Conservation (phyloP, 2,113 vertebrate genomes). For the Ranitomeya variabilis region DNA sequence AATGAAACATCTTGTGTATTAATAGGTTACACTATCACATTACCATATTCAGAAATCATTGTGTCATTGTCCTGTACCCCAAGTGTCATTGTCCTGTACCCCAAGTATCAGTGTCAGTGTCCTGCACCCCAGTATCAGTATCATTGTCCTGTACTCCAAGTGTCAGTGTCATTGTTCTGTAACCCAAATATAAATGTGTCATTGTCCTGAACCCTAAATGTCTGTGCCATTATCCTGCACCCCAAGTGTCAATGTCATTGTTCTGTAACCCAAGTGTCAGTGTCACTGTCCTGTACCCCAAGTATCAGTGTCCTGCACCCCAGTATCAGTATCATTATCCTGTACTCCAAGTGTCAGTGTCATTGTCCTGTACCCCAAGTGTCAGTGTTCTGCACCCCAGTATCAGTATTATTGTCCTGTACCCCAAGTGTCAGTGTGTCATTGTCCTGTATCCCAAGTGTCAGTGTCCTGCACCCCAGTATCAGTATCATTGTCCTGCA, state of each 20-base stretch:
- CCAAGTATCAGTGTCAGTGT: not conserved
- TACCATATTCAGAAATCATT: not conserved
- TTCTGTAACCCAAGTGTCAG: not conserved
- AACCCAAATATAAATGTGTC: not conserved
- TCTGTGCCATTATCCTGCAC: not conserved
- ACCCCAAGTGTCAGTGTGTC: not conserved
- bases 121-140: not conserved
- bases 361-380: not conserved
- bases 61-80: not conserved
- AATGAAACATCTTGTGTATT: not conserved
- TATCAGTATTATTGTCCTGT: not conserved
- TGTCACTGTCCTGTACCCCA: not conserved
- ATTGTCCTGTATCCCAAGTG: not conserved
- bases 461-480: too few relatives aligned
- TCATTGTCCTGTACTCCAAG: not conserved
- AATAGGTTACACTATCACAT: not conserved
- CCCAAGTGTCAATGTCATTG: not conserved
- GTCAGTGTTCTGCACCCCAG: not conserved
- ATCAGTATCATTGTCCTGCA: too few relatives aligned
- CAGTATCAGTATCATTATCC: not conserved
- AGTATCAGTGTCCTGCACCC: not conserved
- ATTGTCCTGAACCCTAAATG: not conserved
- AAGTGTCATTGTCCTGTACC: not conserved
- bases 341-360: not conserved
- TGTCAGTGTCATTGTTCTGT: not conserved